Conservation (phyloP, 2,113 vertebrate species). For the Hippocampus abdominalis region DNA sequence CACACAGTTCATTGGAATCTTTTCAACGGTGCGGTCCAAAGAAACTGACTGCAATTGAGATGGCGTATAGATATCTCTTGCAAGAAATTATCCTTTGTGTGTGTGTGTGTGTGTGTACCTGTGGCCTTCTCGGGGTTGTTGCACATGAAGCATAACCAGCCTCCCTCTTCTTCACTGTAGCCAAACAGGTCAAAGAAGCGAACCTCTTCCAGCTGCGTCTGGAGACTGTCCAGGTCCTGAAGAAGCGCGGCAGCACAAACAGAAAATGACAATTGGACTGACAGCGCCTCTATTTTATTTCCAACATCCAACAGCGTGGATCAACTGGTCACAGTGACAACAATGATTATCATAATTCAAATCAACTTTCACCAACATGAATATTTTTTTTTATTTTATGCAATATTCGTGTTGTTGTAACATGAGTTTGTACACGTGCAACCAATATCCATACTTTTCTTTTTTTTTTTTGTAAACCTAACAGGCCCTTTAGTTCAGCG, state of each 20-base stretch:
- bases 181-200: constrained; percentile 97
- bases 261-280: constrained; percentile 3
- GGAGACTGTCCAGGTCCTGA: constrained; percentile 87
- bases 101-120: constrained; percentile 65
- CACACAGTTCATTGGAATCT: not conserved
- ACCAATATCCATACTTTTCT: no score
- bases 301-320: not conserved
- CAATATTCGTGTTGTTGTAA: no score
- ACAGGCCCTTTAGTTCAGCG: no score
- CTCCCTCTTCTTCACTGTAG: constrained; percentile 82
- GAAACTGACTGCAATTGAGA: constrained; percentile 8
- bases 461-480: no score
- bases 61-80: constrained; percentile 8
- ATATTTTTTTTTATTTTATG: no score
- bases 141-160: constrained; percentile 98
- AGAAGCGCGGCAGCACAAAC: constrained; percentile 13
- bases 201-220: constrained; percentile 88
- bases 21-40: not conserved
- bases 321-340: no score
- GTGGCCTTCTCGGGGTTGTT: constrained; percentile 92
- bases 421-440: no score
- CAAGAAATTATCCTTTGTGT: constrained; percentile 4
- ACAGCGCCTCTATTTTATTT: not conserved
- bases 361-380: no score
- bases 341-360: no score